These are phyloP conservation scores for Aporrectodea caliginosa DNA, from an alignment of 1,140 invertebrate genomes.

Conservation along the genomic window DNA sequence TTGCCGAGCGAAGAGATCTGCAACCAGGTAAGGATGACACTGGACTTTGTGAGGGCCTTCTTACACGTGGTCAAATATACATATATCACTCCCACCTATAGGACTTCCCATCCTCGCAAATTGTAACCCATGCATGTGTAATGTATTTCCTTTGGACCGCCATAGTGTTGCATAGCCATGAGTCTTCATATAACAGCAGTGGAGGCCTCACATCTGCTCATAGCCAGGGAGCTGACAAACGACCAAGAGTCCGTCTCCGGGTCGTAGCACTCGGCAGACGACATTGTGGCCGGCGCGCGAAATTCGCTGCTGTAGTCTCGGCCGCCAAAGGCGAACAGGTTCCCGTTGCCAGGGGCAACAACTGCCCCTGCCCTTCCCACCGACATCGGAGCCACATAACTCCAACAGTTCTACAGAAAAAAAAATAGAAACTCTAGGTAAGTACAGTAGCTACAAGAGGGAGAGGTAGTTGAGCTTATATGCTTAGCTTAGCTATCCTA, in stretches of 20 bases:
- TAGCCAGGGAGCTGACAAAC: constrained; percentile 68
- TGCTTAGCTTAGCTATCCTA: too few species aligned
- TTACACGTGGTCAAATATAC: too few species aligned
- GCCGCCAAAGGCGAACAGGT: constrained; percentile 77
- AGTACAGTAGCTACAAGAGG: too few species aligned
- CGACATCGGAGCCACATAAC: constrained; percentile 68
- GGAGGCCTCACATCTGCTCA: constrained; percentile 78
- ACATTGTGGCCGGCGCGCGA: constrained; percentile 63
- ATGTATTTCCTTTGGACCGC: too few species aligned
- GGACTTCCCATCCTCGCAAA: too few species aligned
- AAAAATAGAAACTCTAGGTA: constrained; percentile 18
- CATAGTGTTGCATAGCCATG: too few species aligned
- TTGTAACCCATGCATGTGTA: too few species aligned
- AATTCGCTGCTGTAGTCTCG: constrained; percentile 36
- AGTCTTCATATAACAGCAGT: constrained; percentile 65
- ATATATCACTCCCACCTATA: too few species aligned
- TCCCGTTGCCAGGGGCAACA: constrained; percentile 74
- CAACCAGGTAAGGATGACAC: too few species aligned
- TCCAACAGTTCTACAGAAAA: constrained; percentile 70
- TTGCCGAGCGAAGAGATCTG: too few species aligned
- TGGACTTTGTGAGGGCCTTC: too few species aligned
- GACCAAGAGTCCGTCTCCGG: constrained; percentile 72
- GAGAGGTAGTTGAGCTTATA: too few species aligned
- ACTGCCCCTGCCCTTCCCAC: constrained; percentile 75
- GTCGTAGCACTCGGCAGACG: constrained; percentile 75